These are phyloP conservation scores for Meloidogyne hapla DNA, from an alignment of 1,140 invertebrate species.

Conservation along the genomic window DNA sequence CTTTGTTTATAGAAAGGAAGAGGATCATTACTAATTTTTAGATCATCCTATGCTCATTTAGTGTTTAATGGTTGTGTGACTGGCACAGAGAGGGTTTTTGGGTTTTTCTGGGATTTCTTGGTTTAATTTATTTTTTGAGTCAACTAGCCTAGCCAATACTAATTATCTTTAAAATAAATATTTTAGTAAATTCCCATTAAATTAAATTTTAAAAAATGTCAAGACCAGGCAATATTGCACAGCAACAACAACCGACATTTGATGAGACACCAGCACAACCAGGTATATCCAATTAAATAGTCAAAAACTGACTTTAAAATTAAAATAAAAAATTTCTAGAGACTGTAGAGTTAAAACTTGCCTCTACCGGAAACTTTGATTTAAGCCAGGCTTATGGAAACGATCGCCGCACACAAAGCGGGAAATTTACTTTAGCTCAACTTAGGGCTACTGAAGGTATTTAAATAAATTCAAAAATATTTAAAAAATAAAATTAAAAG, in stretches of 20 bases:
- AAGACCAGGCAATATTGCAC: conserved; percentile 20
- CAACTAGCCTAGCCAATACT: too few relatives aligned
- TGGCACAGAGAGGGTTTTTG: too few relatives aligned
- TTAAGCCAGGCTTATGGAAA: conserved; percentile 33
- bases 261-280: conserved; percentile 10
- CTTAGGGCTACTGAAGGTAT: conserved; percentile 61
- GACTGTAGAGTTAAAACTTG: conserved; percentile 37
- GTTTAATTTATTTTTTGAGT: too few relatives aligned
- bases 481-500: conserved; percentile 22
- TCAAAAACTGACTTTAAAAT: neutral
- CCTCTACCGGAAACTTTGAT: conserved; percentile 26
- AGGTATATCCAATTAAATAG: neutral
- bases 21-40: too few relatives aligned
- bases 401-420: conserved; percentile 46
- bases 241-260: neutral
- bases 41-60: too few relatives aligned
- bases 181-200: too few relatives aligned
- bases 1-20: too few relatives aligned
- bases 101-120: too few relatives aligned
- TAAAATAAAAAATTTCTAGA: neutral
- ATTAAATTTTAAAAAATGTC: neutral
- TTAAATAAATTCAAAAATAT: neutral
- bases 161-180: too few relatives aligned
- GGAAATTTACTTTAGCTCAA: conserved; percentile 61
- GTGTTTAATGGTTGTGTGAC: too few relatives aligned